Conservation (phyloP, 2,888 invertebrate genomes). For the Brassicogethes aeneus region DNA sequence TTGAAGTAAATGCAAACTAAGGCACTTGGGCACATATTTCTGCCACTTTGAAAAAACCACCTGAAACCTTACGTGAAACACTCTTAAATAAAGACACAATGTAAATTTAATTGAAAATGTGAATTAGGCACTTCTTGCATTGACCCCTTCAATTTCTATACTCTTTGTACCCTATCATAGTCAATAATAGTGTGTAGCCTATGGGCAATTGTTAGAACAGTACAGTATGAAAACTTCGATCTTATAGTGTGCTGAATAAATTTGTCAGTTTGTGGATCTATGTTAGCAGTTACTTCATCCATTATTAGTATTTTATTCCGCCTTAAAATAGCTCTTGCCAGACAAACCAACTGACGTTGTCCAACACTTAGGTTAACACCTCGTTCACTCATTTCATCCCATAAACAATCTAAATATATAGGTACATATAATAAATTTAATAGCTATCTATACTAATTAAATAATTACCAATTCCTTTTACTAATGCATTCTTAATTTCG, state of each 20-base stretch:
- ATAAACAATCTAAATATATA: constrained; percentile 37
- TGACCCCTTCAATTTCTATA: constrained; percentile 1
- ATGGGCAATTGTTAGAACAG: constrained; percentile 58
- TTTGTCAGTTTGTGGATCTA: constrained; percentile 50
- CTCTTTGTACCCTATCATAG: constrained; percentile 41
- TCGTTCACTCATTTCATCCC: constrained; percentile 59
- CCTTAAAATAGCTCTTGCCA: constrained; percentile 68
- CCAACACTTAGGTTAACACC: constrained; percentile 73
- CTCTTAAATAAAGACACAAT: no score
- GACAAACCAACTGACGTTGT: constrained; percentile 69
- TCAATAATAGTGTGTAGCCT: constrained; percentile 57
- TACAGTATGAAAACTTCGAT: constrained; percentile 45
- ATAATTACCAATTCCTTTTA: constrained; percentile 34
- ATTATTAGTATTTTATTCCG: constrained; percentile 61
- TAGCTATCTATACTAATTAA: not conserved
- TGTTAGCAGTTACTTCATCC: constrained; percentile 53
- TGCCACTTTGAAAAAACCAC: no score
- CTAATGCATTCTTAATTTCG: constrained; percentile 41
- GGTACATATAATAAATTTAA: constrained; percentile 2
- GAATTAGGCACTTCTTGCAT: no score
- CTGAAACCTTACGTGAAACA: no score
- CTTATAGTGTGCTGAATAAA: constrained; percentile 49
- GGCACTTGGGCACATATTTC: no score
- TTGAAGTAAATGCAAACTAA: no score
- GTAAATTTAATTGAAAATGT: no score